A percentile compares a stretch with the other conserved stretches of the same genome.
These are phyloP conservation scores for Nysson spinosus DNA, from an alignment of 2,888 invertebrate genomes.

Conservation along the genomic window DNA sequence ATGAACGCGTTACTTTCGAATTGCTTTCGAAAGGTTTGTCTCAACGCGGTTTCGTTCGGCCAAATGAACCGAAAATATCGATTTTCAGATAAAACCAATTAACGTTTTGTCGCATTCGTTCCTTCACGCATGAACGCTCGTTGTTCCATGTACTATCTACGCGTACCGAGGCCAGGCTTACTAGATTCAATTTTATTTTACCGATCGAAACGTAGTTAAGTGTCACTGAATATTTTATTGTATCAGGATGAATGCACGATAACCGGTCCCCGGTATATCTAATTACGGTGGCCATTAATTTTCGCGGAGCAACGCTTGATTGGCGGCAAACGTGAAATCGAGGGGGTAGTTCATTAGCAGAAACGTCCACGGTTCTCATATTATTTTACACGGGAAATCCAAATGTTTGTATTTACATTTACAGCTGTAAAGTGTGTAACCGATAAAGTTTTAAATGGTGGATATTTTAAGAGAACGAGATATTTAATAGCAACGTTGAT, in stretches of 20 bases:
- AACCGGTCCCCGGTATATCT: constrained; percentile 40
- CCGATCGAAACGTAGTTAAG: constrained; percentile 13
- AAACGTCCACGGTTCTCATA: constrained; percentile 6
- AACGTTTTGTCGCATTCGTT: constrained; percentile 43
- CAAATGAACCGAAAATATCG: constrained; percentile 21
- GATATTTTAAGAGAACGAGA: constrained; percentile 10
- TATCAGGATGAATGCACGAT: constrained; percentile 43
- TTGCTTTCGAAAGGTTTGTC: background rate
- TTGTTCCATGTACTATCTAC: too few species aligned
- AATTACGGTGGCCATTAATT: constrained; percentile 48
- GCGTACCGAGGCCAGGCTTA: too few species aligned
- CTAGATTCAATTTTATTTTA: constrained; percentile 14
- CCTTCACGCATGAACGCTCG: constrained; percentile 29
- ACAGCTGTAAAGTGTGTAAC: too few species aligned
- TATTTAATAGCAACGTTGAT: constrained; percentile 48
- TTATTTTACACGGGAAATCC: background rate
- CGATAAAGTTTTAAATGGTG: too few species aligned
- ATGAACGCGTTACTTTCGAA: background rate
- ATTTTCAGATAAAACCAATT: constrained; percentile 45
- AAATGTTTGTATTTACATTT: too few species aligned
- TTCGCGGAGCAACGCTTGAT: constrained; percentile 17
- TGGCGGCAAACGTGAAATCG: too few species aligned
- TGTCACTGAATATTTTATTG: constrained; percentile 27
- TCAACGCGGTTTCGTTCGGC: constrained; percentile 3
- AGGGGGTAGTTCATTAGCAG: constrained; percentile 27